Base-by-base conservation (phyloP, 2,797 vertebrate species). In the Helostoma temminkii region DNA sequence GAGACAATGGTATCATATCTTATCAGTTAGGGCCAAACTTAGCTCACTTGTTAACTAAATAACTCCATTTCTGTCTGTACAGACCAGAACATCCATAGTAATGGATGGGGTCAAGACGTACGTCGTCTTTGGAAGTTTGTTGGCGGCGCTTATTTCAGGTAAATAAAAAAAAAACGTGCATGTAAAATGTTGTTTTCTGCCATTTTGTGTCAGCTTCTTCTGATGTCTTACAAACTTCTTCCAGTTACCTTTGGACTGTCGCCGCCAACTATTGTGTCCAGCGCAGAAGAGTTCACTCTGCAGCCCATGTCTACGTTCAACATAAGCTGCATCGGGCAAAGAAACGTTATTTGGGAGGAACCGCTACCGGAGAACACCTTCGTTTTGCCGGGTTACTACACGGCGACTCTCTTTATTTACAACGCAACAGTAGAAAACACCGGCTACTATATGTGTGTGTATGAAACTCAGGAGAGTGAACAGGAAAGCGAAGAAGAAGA, bases 271-370 rank as follows among this genome's bases (percentile, higher is more conserved):
- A 94, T 98, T 76, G 85, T 93, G 56, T 95, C 96, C 8, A 83
- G 90, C 0, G 63, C 92, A 41, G 74, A 92, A 0, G 94, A 96
- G 67, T 95, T 96, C 76, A 81, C 95, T 43, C 91, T 98, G 26
- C 89, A 83, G 76, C 90, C 93, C 46, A 90, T 94, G 60, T 94
- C 96, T 7, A 77, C 92, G 36, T 95, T 99, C 87, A 95, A 93
- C 53, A 87, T 99, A 52, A 95, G 89, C 77, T 99, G 98, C 71
- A 95, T 89, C 1, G 96, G 97, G 11, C 93, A 96, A 73, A 93
- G 85, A 0, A 93, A 90, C 67, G 95, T 99, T 11, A 79, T 80
- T 22, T 99, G 98, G 98, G 85, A 84, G 2, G 93, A 95, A 32
- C 97, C 97, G 0, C 62, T 93, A 48, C 91, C 86, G 0, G 26